Percentiles rank a stretch among this genome's conserved stretches.
phyloP scores from a whole-genome alignment of 2,113 vertebrate genomes.

The Dicaeum eximium region DNA sequence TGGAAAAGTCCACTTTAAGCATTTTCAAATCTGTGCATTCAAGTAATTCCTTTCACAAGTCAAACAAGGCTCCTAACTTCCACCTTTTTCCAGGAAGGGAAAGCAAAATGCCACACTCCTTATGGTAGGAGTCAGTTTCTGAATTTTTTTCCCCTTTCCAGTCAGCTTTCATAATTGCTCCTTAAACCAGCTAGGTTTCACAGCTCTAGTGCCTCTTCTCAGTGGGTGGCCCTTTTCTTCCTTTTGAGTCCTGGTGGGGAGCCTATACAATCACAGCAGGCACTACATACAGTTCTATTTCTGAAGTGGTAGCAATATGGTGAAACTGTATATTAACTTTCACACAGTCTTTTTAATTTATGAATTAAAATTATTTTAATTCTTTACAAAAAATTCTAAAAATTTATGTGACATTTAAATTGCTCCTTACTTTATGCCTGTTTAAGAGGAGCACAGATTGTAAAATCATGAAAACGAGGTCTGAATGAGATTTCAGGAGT shows the following conservation, averaged over 20 bases:
- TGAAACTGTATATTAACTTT: not conserved
- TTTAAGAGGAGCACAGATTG: not conserved
- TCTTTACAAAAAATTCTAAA: not conserved
- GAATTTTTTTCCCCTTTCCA: not conserved
- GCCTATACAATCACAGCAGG: not conserved
- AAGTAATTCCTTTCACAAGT: not conserved
- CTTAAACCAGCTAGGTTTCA: conserved; percentile 9
- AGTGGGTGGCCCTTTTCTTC: not conserved
- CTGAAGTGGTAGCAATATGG: not conserved
- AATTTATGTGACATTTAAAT: not conserved
- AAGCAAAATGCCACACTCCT: not conserved
- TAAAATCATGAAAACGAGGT: not conserved
- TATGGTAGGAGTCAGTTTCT: not conserved
- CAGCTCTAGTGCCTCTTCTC: not conserved
- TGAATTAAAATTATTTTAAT: not conserved
- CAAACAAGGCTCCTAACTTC: not conserved
- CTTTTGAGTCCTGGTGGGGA: not conserved
- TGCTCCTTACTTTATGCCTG: not conserved
- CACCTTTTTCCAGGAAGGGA: not conserved
- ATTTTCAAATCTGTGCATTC: not conserved
- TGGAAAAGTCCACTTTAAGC: not conserved
- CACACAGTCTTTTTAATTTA: not conserved
- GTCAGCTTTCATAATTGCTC: not conserved
- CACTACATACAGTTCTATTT: not conserved
- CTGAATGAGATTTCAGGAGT: not conserved